A percentile compares a stretch with the other conserved stretches of the same genome.
Evolutionary conservation across 2,113 vertebrate genomes (phyloP).

Genomic region (Psilopogon haemacephalus): DNA sequence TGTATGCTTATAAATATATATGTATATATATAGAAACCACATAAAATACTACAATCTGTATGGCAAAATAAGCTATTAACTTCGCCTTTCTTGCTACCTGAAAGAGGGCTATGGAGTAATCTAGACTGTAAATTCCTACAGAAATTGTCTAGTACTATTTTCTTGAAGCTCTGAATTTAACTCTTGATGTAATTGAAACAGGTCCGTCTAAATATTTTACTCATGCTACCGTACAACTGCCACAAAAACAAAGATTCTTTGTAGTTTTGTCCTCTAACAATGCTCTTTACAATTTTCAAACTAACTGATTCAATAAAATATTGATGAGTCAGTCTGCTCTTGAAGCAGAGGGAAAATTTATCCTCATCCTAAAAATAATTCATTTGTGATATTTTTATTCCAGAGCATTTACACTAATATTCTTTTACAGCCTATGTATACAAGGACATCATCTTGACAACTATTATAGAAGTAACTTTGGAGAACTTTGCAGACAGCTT

Average conservation of each 20-base stretch:
- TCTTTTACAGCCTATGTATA: accelerated
- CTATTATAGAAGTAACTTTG: neutral
- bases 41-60: accelerated
- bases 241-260: neutral
- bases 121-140: neutral
- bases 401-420: neutral
- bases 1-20: neutral
- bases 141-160: neutral
- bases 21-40: neutral
- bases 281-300: neutral
- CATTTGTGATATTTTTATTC: neutral
- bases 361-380: neutral
- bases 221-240: neutral
- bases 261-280: neutral
- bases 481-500: neutral
- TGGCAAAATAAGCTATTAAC: neutral
- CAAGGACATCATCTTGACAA: neutral
- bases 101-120: neutral
- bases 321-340: neutral
- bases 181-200: neutral
- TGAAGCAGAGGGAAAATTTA: neutral
- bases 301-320: neutral
- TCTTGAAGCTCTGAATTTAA: neutral
- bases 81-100: neutral
- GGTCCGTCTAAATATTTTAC: neutral